Evolutionary conservation across 2,797 vertebrate genomes (phyloP).

Genomic region (Neosalanx taihuensis): DNA sequence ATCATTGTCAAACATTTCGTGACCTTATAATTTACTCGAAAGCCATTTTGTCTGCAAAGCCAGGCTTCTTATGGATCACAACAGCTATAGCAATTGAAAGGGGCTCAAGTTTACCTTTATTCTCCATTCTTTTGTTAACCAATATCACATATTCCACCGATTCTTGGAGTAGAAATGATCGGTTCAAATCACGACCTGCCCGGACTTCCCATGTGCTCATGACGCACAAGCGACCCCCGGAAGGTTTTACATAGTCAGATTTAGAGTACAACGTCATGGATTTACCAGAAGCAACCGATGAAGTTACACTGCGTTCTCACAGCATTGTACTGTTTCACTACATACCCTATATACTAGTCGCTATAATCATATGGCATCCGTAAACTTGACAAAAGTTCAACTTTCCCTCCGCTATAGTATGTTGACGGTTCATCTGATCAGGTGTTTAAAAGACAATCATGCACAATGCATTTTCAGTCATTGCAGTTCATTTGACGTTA

Average conservation of each 20-base stretch:
- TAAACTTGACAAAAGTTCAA: too few species aligned
- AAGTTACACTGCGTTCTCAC: too few species aligned
- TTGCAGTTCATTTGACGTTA: too few species aligned
- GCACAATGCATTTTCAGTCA: too few species aligned
- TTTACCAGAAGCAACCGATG: not conserved
- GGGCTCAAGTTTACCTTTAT: not conserved
- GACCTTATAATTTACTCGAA: not conserved
- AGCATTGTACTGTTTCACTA: too few species aligned
- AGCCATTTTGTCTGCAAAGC: not conserved
- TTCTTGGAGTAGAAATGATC: not conserved
- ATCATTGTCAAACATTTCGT: not conserved
- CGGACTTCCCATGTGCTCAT: not conserved
- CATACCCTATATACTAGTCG: too few species aligned
- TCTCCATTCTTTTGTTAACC: not conserved
- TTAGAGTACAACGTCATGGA: not conserved
- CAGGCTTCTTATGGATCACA: not conserved
- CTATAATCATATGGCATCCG: too few species aligned
- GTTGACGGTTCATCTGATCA: too few species aligned
- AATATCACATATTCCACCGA: not conserved
- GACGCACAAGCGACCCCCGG: not conserved
- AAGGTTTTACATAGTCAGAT: not conserved
- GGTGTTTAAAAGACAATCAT: too few species aligned
- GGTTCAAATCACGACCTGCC: not conserved
- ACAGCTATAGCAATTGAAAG: not conserved
- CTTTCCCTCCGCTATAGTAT: too few species aligned